These are phyloP conservation scores for Neelides folsomi DNA, from an alignment of 2,888 invertebrate species.

Conservation along the genomic window DNA sequence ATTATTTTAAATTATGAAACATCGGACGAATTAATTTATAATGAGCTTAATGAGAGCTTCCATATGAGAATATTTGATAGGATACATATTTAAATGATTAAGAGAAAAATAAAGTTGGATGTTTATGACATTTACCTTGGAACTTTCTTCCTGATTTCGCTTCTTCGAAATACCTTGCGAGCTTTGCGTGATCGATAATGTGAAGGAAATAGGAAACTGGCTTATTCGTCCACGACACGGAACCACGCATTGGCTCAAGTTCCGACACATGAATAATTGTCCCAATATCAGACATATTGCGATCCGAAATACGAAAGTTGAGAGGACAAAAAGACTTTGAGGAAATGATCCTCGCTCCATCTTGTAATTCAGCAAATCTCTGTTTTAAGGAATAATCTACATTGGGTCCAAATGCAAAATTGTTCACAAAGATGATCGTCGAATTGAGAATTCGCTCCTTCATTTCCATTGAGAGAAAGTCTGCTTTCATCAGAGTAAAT, in stretches of 20 bases:
- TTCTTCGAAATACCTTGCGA: conserved; percentile 32
- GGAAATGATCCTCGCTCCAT: conserved; percentile 87
- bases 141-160: conserved; percentile 17
- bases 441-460: conserved; percentile 87
- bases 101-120: no score
- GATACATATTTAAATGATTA: no score
- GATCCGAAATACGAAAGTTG: conserved; percentile 93
- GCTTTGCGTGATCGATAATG: conserved; percentile 88
- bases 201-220: conserved; percentile 98
- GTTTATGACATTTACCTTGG: conserved; percentile 9
- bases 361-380: conserved; percentile 86
- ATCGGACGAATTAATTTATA: no score
- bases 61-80: no score
- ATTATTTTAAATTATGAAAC: no score
- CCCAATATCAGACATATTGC: conserved; percentile 93
- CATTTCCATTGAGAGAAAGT: conserved; percentile 83
- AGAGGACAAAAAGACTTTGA: conserved; percentile 98
- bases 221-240: conserved; percentile 98
- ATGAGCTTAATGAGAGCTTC: no score
- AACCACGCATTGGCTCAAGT: conserved; percentile 85
- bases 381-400: conserved; percentile 95
- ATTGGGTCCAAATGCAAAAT: conserved; percentile 95
- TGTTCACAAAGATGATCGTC: conserved; percentile 96
- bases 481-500: conserved; percentile 82
- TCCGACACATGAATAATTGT: conserved; percentile 97